Percentiles rank a stretch among this genome's conserved stretches.
Evolutionary conservation across 2,797 vertebrate genomes (phyloP).

Genomic region (Characodon lateralis): DNA sequence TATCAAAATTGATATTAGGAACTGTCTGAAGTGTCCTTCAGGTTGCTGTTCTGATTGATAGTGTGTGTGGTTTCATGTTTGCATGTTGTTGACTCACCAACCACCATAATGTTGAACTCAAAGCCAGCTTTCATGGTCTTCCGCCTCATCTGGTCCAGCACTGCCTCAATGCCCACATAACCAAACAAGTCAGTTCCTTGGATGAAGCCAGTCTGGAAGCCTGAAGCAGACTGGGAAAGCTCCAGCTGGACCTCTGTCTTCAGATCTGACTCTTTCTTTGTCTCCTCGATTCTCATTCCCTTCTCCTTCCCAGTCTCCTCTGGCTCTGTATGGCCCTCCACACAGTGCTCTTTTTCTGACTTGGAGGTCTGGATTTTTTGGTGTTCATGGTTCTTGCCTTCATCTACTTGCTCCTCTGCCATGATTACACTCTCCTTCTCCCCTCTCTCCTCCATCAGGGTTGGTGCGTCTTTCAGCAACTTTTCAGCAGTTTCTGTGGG

Average conservation of each 20-base stretch:
- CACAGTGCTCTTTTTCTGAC: slow-evolving; percentile 8
- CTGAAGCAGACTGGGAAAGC: slow-evolving; percentile 28
- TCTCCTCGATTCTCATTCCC: slow-evolving; percentile 30
- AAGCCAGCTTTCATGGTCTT: slow-evolving; percentile 96
- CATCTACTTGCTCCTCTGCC: slow-evolving; percentile 35
- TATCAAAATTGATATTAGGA: too few species aligned
- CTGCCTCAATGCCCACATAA: slow-evolving; percentile 92
- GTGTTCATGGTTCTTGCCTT: slow-evolving; percentile 6
- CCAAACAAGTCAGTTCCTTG: slow-evolving; percentile 82
- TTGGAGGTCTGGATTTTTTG: slow-evolving; percentile 1
- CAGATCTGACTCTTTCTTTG: slow-evolving; percentile 53
- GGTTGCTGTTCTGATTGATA: too few species aligned
- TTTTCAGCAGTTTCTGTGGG: slow-evolving; percentile 44
- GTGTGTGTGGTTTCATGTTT: neutral
- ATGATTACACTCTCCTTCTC: slow-evolving; percentile 35
- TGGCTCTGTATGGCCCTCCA: slow-evolving; percentile 14
- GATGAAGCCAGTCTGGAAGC: slow-evolving; percentile 58
- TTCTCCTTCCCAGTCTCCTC: slow-evolving; percentile 46
- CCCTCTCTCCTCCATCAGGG: slow-evolving; percentile 59
- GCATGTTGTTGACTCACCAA: slow-evolving; percentile 81
- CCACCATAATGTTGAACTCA: slow-evolving; percentile 98
- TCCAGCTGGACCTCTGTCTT: slow-evolving; percentile 41
- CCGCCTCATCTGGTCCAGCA: slow-evolving; percentile 93
- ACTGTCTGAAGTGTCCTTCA: too few species aligned
- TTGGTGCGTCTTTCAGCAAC: slow-evolving; percentile 27